Percentiles rank a stretch among this genome's conserved stretches.
These are phyloP conservation scores for Disparrhopalites patrizii DNA, from an alignment of 2,888 invertebrate species.

Conservation along the genomic window DNA sequence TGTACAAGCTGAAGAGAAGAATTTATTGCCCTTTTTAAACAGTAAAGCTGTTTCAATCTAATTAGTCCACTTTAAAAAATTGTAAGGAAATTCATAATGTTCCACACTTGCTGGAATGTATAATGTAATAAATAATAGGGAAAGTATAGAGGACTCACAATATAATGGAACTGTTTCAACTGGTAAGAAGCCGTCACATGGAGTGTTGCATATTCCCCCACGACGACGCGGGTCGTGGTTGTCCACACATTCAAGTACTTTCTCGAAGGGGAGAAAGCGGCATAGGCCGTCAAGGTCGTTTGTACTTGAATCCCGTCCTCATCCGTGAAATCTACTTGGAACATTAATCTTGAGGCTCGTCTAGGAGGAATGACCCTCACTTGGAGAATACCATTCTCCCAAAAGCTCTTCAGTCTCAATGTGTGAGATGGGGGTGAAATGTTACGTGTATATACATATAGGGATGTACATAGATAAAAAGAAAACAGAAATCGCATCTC, in stretches of 20 bases:
- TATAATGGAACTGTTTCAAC: constrained; percentile 55
- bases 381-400: constrained; percentile 48
- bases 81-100: too few species aligned
- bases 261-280: constrained; percentile 52
- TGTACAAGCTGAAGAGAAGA: too few species aligned
- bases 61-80: too few species aligned
- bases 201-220: constrained; percentile 57
- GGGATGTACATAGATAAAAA: too few species aligned
- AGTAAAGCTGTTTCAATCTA: too few species aligned
- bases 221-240: constrained; percentile 50
- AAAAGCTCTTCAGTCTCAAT: constrained; percentile 36
- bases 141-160: constrained; percentile 52
- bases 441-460: neutral
- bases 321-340: constrained; percentile 48
- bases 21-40: too few species aligned
- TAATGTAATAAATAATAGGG: too few species aligned
- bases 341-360: constrained; percentile 39
- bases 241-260: constrained; percentile 54
- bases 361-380: constrained; percentile 49
- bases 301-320: constrained; percentile 33
- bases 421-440: too few species aligned
- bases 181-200: constrained; percentile 56
- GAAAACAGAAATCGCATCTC: too few species aligned
- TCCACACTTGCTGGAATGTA: too few species aligned
- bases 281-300: constrained; percentile 44